A percentile compares a stretch with the other conserved stretches of the same genome.
phyloP scores from a whole-genome alignment of 2,797 vertebrate species.

The Enteromius fasciolatus region DNA sequence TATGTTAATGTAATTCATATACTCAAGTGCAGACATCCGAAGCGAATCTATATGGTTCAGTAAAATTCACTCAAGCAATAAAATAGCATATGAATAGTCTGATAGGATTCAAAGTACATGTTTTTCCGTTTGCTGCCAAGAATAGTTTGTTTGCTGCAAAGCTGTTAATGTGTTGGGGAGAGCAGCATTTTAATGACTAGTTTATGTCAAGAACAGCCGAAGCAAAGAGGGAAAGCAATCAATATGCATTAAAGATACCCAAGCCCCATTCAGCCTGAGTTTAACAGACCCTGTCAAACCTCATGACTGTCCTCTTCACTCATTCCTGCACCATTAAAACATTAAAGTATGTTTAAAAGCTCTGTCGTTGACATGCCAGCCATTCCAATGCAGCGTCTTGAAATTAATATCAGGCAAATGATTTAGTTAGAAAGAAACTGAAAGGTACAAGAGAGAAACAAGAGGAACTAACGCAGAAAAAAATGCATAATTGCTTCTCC shows the following conservation, averaged over 20 bases:
- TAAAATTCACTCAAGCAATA: constrained; percentile 35
- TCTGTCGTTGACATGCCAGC: constrained; percentile 55
- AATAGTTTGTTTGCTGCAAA: constrained; percentile 59
- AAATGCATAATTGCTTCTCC: constrained; percentile 65
- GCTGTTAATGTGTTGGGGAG: constrained; percentile 66
- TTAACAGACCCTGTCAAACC: constrained; percentile 70
- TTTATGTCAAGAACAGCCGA: constrained; percentile 73
- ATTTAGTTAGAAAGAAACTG: constrained; percentile 52
- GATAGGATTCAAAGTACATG: constrained; percentile 28
- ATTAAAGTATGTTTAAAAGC: constrained; percentile 76
- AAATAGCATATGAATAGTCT: constrained; percentile 39
- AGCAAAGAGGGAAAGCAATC: constrained; percentile 73
- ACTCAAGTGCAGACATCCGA: constrained; percentile 10
- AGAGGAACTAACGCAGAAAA: constrained; percentile 44
- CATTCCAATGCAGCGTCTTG: constrained; percentile 59
- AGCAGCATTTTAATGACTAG: constrained; percentile 63
- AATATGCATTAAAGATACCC: constrained; percentile 73
- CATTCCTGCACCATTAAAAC: constrained; percentile 65
- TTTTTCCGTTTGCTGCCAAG: constrained; percentile 42
- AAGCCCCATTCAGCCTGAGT: constrained; percentile 71
- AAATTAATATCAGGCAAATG: constrained; percentile 52
- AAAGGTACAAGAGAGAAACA: constrained; percentile 39
- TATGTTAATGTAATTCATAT: constrained; percentile 36
- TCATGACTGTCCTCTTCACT: constrained; percentile 63
- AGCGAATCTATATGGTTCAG: constrained; percentile 28